phyloP scores from a whole-genome alignment of 2,888 invertebrate species.

The Eugnorisma glareosa region DNA sequence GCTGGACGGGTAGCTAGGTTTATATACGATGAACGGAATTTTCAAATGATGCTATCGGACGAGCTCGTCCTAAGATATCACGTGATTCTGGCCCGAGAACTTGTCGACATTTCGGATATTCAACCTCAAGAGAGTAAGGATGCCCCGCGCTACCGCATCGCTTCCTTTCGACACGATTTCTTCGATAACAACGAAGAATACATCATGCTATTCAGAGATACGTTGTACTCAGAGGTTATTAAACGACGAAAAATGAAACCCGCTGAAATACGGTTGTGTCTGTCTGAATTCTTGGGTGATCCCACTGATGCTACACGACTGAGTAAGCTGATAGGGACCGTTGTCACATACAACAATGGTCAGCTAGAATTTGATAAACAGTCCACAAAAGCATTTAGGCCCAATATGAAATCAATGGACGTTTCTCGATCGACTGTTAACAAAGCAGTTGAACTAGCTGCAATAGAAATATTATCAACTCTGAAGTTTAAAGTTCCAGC shows the following conservation, averaged over 20 bases:
- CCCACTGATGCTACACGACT: background rate
- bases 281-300: background rate
- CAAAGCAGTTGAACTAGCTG: conserved; percentile 37
- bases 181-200: background rate
- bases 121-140: background rate
- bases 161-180: background rate
- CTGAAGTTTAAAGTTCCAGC: conserved; percentile 43
- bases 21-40: background rate
- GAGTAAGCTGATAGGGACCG: background rate
- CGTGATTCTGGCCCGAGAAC: conserved; percentile 38
- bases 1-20: conserved; percentile 23
- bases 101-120: conserved; percentile 37
- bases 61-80: conserved; percentile 48
- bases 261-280: conserved; percentile 15
- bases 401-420: conserved; percentile 21
- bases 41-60: conserved; percentile 32
- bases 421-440: conserved; percentile 26
- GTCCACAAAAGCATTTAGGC: background rate
- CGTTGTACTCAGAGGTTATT: background rate
- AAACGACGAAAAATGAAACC: background rate
- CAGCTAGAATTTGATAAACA: conserved; percentile 30
- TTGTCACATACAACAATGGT: conserved; percentile 5
- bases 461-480: conserved; percentile 20
- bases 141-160: background rate
- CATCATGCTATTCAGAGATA: background rate